Evolutionary conservation across 2,113 vertebrate genomes (phyloP).

Genomic region (Pogonocichla stellata): DNA sequence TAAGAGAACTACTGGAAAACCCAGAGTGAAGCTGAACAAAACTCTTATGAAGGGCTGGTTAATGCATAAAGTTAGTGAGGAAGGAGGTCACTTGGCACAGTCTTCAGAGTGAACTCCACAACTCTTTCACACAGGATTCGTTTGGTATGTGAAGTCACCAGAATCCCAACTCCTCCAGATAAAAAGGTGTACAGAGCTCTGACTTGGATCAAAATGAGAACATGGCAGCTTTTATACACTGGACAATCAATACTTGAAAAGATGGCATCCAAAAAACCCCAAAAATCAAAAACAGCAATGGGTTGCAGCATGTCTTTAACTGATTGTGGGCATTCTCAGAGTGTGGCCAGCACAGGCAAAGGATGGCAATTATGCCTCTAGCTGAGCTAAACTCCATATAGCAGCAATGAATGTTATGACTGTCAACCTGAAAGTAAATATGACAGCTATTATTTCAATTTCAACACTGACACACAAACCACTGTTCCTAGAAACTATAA

Average conservation of each 20-base stretch:
- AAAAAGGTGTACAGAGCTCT: not conserved
- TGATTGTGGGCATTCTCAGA: not conserved
- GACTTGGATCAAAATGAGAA: not conserved
- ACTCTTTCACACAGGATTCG: not conserved
- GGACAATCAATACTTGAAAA: not conserved
- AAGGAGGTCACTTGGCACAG: not conserved
- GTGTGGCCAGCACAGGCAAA: not conserved
- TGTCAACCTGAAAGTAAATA: not conserved
- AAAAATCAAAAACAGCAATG: not conserved
- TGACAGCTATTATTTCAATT: not conserved
- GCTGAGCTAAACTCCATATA: not conserved
- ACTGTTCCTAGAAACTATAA: not conserved
- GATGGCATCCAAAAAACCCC: not conserved
- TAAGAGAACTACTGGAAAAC: not conserved
- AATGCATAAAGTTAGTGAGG: not conserved
- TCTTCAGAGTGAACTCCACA: not conserved
- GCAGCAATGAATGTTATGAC: not conserved
- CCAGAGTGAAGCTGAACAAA: not conserved
- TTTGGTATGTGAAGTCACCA: not conserved
- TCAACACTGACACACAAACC: not conserved
- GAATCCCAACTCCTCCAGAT: not conserved
- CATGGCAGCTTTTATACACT: not conserved
- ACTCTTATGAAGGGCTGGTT: not conserved
- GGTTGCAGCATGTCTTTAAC: not conserved
- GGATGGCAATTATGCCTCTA: not conserved